Base-by-base conservation (phyloP, 2,888 invertebrate species). In the Imbricaverruca yamaguchii region DNA sequence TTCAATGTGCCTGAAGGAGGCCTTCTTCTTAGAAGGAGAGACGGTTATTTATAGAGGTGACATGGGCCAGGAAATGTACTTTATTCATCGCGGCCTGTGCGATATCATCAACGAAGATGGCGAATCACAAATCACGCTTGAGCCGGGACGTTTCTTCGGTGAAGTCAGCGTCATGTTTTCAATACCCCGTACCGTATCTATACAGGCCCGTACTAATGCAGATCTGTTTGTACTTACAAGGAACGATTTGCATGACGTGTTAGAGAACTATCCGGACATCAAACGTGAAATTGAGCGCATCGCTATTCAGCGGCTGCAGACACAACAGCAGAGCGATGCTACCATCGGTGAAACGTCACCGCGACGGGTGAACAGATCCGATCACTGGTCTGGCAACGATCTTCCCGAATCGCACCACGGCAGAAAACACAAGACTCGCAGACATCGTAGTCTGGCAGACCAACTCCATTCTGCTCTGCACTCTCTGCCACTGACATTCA, bases 1-100 rank as follows among this genome's bases (percentile, higher is more conserved):
- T 21, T 23, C 74, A 8, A 74, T 74, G 74, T 74, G 74, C 55
- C 74, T 74, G 21, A 74, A 74, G 11, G 74, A 74, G 21, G 74
- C 55, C 0, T 74, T 74, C 53, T 74, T 74, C 18, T 23, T 74
- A 18, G 74, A 74, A 21, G 55, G 55, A 1, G 74, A 74, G 11
- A 53, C 55, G 8, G 74, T 74, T 9, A 74, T 74, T 10, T 55
- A 13, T 11, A 4, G 13, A 9, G 74, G 74, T 10, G 74, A 74
- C 18, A 74, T 74, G 18, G 74, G 55, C 10, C 18, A 74, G n/a
- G 74, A 74, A 55, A 74, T 74, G 74, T 74, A 53, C 21, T 74
- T 74, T 11, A 74, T 74, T 55, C 74, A 74, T 11, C 74, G 74
- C 18, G 74, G 74, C 2, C 10, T 55, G 3, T 74, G 74, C 18